Conservation (phyloP, 2,888 invertebrate genomes). For the Dynastes grantii region DNA sequence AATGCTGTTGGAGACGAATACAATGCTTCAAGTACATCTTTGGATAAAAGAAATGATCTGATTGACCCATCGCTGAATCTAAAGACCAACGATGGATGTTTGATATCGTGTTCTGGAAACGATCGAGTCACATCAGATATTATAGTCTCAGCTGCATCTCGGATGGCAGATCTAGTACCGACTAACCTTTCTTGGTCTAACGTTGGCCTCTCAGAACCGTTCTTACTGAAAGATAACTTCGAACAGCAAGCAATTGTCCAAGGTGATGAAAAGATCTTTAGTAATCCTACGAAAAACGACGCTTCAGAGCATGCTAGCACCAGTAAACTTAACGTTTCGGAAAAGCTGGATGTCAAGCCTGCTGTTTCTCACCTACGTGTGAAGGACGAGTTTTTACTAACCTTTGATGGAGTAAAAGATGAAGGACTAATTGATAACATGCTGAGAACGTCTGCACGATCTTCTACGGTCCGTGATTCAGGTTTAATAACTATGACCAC, state of each 20-base stretch:
- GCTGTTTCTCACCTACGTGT: background rate
- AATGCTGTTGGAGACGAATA: background rate
- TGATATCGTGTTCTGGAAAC: background rate
- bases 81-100: background rate
- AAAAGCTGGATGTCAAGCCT: background rate
- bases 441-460: background rate
- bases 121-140: constrained; percentile 1
- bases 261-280: background rate
- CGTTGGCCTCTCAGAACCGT: background rate
- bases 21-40: background rate
- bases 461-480: background rate
- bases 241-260: background rate
- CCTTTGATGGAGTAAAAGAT: background rate
- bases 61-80: no score
- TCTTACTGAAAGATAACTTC: background rate
- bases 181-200: constrained; percentile 8
- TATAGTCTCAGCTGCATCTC: constrained; percentile 3
- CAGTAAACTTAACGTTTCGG: background rate
- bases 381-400: background rate
- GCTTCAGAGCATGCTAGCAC: background rate
- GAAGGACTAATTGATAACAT: background rate
- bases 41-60: no score
- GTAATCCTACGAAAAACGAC: background rate
- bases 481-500: background rate
- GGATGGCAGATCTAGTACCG: constrained; percentile 6